Conservation (phyloP, 2,888 invertebrate genomes). For the Plebejus melissa region DNA sequence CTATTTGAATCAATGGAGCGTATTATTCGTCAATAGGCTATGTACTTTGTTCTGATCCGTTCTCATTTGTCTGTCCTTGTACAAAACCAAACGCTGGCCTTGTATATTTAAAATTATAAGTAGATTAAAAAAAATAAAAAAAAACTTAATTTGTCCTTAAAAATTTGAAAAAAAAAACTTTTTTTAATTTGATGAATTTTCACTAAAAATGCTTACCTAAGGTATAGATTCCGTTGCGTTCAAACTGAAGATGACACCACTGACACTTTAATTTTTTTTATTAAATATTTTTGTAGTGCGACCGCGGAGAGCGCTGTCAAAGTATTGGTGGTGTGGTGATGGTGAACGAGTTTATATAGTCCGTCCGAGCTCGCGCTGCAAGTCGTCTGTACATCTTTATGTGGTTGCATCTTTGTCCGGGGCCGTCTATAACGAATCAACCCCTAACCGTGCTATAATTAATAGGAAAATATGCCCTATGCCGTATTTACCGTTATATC, state of each 20-base stretch:
- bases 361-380: conserved; percentile 53
- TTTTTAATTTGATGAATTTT: not conserved
- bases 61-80: not conserved
- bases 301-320: conserved; percentile 66
- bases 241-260: conserved; percentile 53
- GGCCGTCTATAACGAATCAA: conserved; percentile 15
- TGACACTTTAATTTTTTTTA: conserved; percentile 51
- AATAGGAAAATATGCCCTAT: conserved; percentile 6
- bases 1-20: conserved; percentile 23
- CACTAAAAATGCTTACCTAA: conserved; percentile 54
- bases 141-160: not conserved
- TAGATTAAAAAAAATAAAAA: conserved; percentile 12
- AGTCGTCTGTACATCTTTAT: conserved; percentile 47
- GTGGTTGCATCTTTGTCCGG: conserved; percentile 37
- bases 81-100: not conserved
- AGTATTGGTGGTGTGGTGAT: conserved; percentile 68
- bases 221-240: conserved; percentile 54
- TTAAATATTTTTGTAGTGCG: conserved; percentile 55
- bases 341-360: conserved; percentile 66
- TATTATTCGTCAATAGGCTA: conserved; percentile 8
- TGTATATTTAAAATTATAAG: not conserved
- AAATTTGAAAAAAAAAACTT: conserved; percentile 9
- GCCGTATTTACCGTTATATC: not conserved
- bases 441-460: conserved; percentile 18
- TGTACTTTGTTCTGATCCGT: conserved; percentile 1